Evolutionary conservation across 2,888 invertebrate genomes (phyloP).

Genomic region (Eupithecia exiguata): DNA sequence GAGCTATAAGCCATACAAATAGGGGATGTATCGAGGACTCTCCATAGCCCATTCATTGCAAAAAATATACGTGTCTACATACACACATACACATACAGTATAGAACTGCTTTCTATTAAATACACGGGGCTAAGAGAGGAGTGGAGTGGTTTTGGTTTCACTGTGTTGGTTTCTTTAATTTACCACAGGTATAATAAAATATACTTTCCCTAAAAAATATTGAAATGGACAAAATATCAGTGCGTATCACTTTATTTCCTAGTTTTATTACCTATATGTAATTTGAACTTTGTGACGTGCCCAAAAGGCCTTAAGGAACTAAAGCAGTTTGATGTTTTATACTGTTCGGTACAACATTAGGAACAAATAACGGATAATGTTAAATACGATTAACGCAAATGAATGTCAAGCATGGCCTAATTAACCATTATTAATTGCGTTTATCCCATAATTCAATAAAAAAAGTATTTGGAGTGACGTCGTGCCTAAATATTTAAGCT

Average conservation of each 20-base stretch:
- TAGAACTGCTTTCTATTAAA: neutral
- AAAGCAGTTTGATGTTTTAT: too few species aligned
- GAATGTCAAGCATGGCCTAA: neutral
- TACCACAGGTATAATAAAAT: too few species aligned
- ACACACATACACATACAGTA: neutral
- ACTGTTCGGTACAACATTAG: too few species aligned
- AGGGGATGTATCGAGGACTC: slow-evolving; percentile 6
- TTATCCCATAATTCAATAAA: slow-evolving; percentile 19
- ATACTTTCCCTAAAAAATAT: too few species aligned
- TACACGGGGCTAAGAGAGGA: neutral
- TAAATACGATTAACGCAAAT: neutral
- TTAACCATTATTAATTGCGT: neutral
- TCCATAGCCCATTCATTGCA: neutral
- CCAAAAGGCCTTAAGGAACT: too few species aligned
- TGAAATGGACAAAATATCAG: too few species aligned
- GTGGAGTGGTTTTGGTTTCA: neutral
- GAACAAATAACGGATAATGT: neutral
- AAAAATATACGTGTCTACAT: neutral
- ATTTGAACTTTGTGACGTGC: too few species aligned
- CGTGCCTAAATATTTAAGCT: slow-evolving; percentile 22
- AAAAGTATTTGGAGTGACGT: slow-evolving; percentile 18
- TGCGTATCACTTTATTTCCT: too few species aligned
- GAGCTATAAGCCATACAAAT: slow-evolving; percentile 14
- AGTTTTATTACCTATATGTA: too few species aligned
- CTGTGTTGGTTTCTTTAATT: neutral